These are phyloP conservation scores for Neodon shergylaensis DNA, from an alignment of 2,113 vertebrate genomes.

Conservation along the genomic window DNA sequence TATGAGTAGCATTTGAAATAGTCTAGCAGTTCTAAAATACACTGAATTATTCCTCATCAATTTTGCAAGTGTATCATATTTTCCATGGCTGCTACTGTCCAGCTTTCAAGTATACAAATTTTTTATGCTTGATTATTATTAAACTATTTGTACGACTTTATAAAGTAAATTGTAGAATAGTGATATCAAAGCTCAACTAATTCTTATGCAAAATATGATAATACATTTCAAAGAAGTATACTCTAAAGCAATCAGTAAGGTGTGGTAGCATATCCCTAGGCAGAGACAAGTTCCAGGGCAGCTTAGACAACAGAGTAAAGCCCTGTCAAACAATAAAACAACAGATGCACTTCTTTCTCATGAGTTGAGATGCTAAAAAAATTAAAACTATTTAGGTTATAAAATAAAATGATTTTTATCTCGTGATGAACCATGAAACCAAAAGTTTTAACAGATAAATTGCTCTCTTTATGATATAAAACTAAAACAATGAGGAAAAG, in stretches of 20 bases:
- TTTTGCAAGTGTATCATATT: not conserved
- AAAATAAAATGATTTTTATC: slow-evolving; percentile 14
- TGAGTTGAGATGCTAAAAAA: not conserved
- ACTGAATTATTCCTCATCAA: not conserved
- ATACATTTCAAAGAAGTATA: not conserved
- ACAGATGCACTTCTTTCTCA: not conserved
- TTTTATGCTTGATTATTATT: not conserved
- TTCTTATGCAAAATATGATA: not conserved
- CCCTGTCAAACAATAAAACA: not conserved
- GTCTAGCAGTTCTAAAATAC: not conserved
- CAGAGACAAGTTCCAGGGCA: not conserved
- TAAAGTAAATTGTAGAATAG: not conserved
- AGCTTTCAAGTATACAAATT: not conserved
- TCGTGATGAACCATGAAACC: not conserved
- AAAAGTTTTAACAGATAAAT: not conserved
- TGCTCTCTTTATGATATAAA: not conserved
- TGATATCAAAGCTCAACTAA: not conserved
- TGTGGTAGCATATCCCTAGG: not conserved
- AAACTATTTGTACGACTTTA: not conserved
- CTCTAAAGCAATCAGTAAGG: not conserved
- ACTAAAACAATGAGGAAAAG: not conserved
- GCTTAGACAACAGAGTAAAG: not conserved
- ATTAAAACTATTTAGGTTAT: not conserved
- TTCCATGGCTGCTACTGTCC: not conserved
- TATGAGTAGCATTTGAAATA: not conserved